Conservation (phyloP, 2,113 vertebrate genomes). For the Pygoscelis adeliae region DNA sequence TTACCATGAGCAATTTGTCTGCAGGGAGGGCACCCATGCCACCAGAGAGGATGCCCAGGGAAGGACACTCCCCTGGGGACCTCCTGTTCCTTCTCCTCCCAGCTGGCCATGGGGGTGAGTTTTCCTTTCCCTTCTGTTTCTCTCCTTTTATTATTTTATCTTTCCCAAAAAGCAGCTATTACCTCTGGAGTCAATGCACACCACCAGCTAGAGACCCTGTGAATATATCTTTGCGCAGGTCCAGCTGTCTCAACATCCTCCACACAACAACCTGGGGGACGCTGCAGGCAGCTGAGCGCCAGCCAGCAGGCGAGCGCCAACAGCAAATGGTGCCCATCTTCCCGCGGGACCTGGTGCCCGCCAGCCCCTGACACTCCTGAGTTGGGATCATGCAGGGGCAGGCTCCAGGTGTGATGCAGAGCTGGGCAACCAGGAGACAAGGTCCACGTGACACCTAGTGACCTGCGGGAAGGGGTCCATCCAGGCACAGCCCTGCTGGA, state of each 20-base stretch:
- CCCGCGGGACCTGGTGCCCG: not conserved
- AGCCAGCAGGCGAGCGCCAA: not conserved
- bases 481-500: not conserved
- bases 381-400: rapidly evolving
- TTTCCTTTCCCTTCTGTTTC: not conserved
- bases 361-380: not conserved
- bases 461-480: not conserved
- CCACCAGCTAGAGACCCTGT: not conserved
- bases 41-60: not conserved
- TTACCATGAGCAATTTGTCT: not conserved
- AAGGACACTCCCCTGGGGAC: not conserved
- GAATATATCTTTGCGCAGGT: not conserved
- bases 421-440: not conserved
- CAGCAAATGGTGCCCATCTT: not conserved
- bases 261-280: not conserved
- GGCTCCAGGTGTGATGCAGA: not conserved
- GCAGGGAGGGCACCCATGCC: not conserved
- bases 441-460: not conserved
- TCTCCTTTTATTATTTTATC: not conserved
- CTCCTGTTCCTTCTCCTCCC: not conserved
- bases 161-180: not conserved
- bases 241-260: not conserved
- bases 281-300: not conserved
- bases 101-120: rapidly evolving
- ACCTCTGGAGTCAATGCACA: not conserved